A percentile compares a stretch with the other conserved stretches of the same genome.
phyloP scores from a whole-genome alignment of 2,797 vertebrate species.

The Brachyrhaphis roseni region DNA sequence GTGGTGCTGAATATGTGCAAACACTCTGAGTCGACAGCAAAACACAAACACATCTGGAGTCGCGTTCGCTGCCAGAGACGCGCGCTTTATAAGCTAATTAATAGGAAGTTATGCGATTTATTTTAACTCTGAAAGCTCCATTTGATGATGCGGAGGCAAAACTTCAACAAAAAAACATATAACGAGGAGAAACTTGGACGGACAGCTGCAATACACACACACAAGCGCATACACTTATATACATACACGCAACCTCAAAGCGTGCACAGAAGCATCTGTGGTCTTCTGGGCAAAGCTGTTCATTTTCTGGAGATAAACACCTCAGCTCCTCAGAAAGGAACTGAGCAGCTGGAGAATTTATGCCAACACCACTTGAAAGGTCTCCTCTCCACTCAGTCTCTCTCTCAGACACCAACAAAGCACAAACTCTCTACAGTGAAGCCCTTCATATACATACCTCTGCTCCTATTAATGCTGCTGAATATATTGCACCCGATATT shows the following conservation, averaged over 20 bases:
- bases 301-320: slow-evolving; percentile 81
- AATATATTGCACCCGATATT: neutral
- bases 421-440: slow-evolving; percentile 38
- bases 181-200: slow-evolving; percentile 65
- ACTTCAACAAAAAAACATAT: slow-evolving; percentile 61
- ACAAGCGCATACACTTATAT: slow-evolving; percentile 23
- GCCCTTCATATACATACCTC: slow-evolving; percentile 36
- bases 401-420: slow-evolving; percentile 49
- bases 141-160: slow-evolving; percentile 56
- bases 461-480: slow-evolving; percentile 42
- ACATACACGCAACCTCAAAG: slow-evolving; percentile 71
- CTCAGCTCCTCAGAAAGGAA: slow-evolving; percentile 80
- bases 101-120: slow-evolving; percentile 26
- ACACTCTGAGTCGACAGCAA: slow-evolving; percentile 19
- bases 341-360: slow-evolving; percentile 84
- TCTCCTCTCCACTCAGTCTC: slow-evolving; percentile 72
- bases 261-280: slow-evolving; percentile 79
- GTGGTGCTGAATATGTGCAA: slow-evolving; percentile 10
- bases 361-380: slow-evolving; percentile 80
- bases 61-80: neutral
- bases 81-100: slow-evolving; percentile 6
- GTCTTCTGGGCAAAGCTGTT: slow-evolving; percentile 82
- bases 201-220: slow-evolving; percentile 65
- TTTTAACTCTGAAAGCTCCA: slow-evolving; percentile 30
- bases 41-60: slow-evolving; percentile 52